Conservation (phyloP, 2,113 vertebrate species). For the Platysteira castanea region DNA sequence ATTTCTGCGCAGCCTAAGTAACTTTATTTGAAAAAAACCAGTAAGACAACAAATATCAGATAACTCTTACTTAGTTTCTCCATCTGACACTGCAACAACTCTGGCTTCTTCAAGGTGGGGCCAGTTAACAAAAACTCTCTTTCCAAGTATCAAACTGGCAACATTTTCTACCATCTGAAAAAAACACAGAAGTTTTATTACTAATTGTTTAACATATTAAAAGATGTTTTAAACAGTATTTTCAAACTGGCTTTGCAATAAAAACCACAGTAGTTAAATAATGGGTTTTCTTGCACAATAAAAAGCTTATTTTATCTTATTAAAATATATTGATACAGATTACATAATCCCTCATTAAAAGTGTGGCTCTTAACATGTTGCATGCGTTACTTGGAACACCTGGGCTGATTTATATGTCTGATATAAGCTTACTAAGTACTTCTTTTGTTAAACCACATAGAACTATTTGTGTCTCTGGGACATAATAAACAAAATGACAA, state of each 20-base stretch:
- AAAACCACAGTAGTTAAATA: background rate
- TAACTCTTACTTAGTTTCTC: slow-evolving; percentile 86
- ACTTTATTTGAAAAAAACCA: background rate
- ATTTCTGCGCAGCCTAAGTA: background rate
- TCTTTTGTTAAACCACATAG: background rate
- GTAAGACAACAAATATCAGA: background rate
- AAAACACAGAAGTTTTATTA: background rate
- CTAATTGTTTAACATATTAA: background rate
- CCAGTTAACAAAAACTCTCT: slow-evolving; percentile 92
- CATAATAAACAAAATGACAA: background rate
- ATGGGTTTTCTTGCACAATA: background rate
- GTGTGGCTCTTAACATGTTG: background rate
- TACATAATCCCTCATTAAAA: background rate
- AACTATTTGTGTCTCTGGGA: background rate
- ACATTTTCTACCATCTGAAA: slow-evolving; percentile 83
- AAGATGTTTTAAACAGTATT: background rate
- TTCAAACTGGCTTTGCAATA: background rate
- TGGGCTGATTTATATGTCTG: background rate
- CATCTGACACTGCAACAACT: slow-evolving; percentile 90
- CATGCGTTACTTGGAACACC: background rate
- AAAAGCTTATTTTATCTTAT: background rate
- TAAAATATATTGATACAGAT: background rate
- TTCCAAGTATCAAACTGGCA: slow-evolving; percentile 79
- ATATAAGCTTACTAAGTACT: background rate
- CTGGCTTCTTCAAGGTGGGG: slow-evolving; percentile 96